These are phyloP conservation scores for Drosophila subpulchrella DNA, from an alignment of 1,140 invertebrate species.

Conservation along the genomic window DNA sequence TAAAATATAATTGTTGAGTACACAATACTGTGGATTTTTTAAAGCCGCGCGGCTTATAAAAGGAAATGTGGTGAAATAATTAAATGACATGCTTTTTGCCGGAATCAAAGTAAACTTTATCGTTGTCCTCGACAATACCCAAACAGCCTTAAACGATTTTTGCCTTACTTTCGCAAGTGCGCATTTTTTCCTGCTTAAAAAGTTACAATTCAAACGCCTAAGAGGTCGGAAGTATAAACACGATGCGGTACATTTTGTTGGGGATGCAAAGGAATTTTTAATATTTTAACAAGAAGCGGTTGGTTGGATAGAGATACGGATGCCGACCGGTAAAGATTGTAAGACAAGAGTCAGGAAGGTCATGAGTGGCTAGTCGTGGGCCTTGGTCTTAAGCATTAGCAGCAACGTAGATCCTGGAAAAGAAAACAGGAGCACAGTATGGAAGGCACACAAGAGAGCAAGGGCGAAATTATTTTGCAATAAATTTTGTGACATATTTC, in stretches of 20 bases:
- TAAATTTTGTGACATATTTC: constrained; percentile 83
- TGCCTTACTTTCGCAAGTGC: neutral
- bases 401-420: neutral
- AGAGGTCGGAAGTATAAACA: neutral
- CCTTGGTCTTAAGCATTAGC: constrained; percentile 8
- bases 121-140: neutral
- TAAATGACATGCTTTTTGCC: neutral
- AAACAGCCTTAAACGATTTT: constrained; percentile 6
- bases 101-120: constrained; percentile 19
- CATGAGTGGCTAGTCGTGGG: constrained; percentile 19
- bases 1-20: too few relatives aligned
- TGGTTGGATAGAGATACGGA: neutral
- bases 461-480: constrained; percentile 78
- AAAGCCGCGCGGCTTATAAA: too few relatives aligned
- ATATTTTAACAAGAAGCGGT: constrained; percentile 70
- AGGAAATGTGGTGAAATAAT: neutral
- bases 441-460: constrained; percentile 10
- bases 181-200: constrained; percentile 31
- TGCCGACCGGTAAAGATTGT: constrained; percentile 6
- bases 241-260: constrained; percentile 10
- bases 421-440: constrained; percentile 6
- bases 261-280: constrained; percentile 74
- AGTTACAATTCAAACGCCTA: constrained; percentile 13
- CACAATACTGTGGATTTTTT: too few relatives aligned
- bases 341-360: constrained; percentile 1